Evolutionary conservation across 2,888 invertebrate genomes (phyloP), one percentile per base, ranked within the genome.

Genomic region (Ephialtes manifestator): DNA sequence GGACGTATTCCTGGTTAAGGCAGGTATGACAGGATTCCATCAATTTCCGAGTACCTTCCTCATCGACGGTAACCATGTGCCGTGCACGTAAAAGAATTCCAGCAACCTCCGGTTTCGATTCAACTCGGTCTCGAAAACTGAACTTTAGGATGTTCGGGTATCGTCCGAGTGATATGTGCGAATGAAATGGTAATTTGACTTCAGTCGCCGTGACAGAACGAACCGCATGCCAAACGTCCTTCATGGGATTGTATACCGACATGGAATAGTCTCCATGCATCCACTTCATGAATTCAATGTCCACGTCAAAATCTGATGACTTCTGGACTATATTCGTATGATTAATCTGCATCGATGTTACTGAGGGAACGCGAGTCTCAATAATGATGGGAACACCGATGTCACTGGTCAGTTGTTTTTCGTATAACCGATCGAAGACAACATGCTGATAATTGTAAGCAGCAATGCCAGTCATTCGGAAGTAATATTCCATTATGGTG

Each of bases 241-340:
- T 89, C 63, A 95, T 88, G 0, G 95, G 94, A 90, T 95, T 95
- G 89, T 94, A 94, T 67, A 94, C 89, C n/a, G 90, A 89, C 86
- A 95, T 90, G 24, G 91, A 92, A 71, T 92, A 89, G 31, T 91
- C 90, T 0, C 90, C 90, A 74, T 94, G 92, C 15, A 86, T 89
- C 93, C 93, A 93, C 5, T 89, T 72, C 35, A 88, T 89, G 18
- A 88, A 80, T 24, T 94, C 92, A 20, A 92, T 48, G 51, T 92
- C 88, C 1, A 92, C 7, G 3, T 90, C 91, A 4, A 92, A 13
- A 1, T n/a, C 0, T 3, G 7, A 18, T 51, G n/a, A 18, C 51
- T 1, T 18, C 2, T 7, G 7, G 18, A 51, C 0, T 4, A n/a
- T 18, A 15, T 48, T 4, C 48, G 15, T 28, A 31, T 89, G 89